Evolutionary conservation across 1,140 invertebrate genomes (phyloP), one percentile per base, ranked within the genome.

Genomic region (Aphelinus certus): DNA sequence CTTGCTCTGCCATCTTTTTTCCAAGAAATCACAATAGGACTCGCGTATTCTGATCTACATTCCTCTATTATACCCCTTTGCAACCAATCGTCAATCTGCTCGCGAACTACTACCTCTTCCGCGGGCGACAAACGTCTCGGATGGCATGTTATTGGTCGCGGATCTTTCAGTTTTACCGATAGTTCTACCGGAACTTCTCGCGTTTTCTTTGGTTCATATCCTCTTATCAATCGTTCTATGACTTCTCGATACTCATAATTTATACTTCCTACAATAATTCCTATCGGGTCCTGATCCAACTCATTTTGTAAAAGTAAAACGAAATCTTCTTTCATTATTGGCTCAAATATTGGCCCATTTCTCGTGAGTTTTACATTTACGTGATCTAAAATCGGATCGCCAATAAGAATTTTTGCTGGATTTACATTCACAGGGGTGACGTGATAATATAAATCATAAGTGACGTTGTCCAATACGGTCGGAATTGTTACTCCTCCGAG

Each of bases 1-100:
- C 77, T 2, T 7, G 45, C 4, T 9, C 48, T 9, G 1, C 75
- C 79, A 55, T 77, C 61, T 53, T 79, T 78, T 26, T 80, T 80
- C 9, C 65, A 62, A 0, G 64, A 57, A 1, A 78, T 51, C 0
- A 80, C 53, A 9, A 79, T 65, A n/a, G 63, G 74, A 61, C 73
- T 77, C 7, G 76, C 48, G 51, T 76, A 80, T 43, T 77, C 64
- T 2, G 76, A 76, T 2, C 49, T 47, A 55, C 67, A 56, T 2
- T 70, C 56, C 3, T 7, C 4, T 2, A 77, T 56, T 42, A 77
- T 62, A 1, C 64, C 58, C 4, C 53, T 66, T 43, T 43, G 10
- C 62, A 75, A 3, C 73, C 71, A 73, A 10, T 77, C 51, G 10
- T n/a, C n/a, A n/a, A n/a, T n/a, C n/a, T 75, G 71, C 53, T 76